Conservation (phyloP, 1,140 invertebrate species). For the Ostrea denselamellosa region DNA sequence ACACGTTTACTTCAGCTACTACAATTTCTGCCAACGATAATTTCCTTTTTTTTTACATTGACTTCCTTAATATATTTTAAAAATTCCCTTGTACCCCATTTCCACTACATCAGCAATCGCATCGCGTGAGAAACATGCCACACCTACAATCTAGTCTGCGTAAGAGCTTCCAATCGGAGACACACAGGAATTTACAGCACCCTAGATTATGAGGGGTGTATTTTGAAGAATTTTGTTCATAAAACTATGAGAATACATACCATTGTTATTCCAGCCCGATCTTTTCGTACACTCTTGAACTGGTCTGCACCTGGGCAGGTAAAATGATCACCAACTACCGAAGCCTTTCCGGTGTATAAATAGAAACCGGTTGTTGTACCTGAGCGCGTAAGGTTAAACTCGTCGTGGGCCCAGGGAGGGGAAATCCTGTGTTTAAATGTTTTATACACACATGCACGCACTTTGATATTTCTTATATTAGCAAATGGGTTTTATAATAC, state of each 20-base stretch:
- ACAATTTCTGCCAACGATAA: too few species aligned
- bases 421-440: neutral
- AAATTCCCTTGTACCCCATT: too few species aligned
- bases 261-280: neutral
- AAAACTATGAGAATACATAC: neutral
- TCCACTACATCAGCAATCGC: too few species aligned
- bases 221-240: neutral
- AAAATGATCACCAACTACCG: neutral
- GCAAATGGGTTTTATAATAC: too few species aligned
- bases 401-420: neutral
- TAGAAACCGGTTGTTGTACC: constrained; percentile 39
- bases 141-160: neutral
- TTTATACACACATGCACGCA: too few species aligned
- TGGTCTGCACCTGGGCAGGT: constrained; percentile 22
- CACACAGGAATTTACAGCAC: neutral
- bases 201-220: neutral
- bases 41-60: too few species aligned
- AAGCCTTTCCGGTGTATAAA: constrained; percentile 37
- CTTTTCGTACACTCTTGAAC: neutral
- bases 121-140: neutral
- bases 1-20: neutral
- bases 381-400: neutral
- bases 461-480: too few species aligned
- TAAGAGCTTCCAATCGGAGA: neutral
- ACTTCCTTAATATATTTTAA: too few species aligned